Evolutionary conservation across 2,888 invertebrate species (phyloP).

Genomic region (Trichopria drosophilae): DNA sequence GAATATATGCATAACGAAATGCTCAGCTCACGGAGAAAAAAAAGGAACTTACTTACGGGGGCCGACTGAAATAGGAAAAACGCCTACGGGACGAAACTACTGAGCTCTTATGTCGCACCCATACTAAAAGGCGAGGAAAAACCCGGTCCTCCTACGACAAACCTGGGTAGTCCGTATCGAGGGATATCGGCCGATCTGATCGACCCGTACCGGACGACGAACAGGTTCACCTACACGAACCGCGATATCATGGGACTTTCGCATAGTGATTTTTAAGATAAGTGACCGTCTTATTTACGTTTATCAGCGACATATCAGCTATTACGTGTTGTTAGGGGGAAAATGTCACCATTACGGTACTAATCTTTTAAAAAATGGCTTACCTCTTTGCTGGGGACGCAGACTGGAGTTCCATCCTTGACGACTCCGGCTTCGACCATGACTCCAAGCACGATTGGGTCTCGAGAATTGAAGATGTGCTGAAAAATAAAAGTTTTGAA

Average conservation of each 20-base stretch:
- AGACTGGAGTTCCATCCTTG: constrained; percentile 95
- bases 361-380: constrained; percentile 48
- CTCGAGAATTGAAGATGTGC: constrained; percentile 96
- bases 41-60: constrained; percentile 1
- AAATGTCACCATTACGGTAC: too few relatives aligned
- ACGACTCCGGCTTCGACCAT: constrained; percentile 93
- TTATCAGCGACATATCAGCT: too few relatives aligned
- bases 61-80: constrained; percentile 18
- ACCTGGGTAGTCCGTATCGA: constrained; percentile 18
- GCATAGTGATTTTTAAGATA: too few relatives aligned
- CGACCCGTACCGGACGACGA: constrained; percentile 29
- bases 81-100: constrained; percentile 18
- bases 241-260: constrained; percentile 10
- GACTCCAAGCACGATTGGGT: constrained; percentile 97
- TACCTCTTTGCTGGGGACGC: constrained; percentile 95
- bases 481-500: constrained; percentile 65
- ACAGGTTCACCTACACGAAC: constrained; percentile 49
- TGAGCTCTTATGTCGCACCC: too few relatives aligned
- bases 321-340: too few relatives aligned
- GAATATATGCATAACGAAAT: too few relatives aligned
- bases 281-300: too few relatives aligned
- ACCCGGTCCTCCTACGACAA: constrained; percentile 27
- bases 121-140: constrained; percentile 15
- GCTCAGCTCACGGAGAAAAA: too few relatives aligned
- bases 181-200: constrained; percentile 24